phyloP scores from a whole-genome alignment of 2,888 invertebrate species.

The Ptilodon capucinus region DNA sequence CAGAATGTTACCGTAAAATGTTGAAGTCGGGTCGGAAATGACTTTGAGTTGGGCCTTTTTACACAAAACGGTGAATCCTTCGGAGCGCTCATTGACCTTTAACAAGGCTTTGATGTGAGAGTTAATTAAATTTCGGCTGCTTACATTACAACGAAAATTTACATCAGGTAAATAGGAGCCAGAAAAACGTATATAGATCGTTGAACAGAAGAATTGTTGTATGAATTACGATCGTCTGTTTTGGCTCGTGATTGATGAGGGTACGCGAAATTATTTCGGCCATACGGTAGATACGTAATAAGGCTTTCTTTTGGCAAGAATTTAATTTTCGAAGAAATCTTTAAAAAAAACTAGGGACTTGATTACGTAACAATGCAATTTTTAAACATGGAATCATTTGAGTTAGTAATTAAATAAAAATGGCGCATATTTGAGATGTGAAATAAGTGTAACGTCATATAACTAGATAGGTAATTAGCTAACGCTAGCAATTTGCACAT shows the following conservation, averaged over 20 bases:
- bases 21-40: conserved; percentile 54
- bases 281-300: conserved; percentile 21
- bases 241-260: conserved; percentile 32
- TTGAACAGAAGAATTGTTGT: conserved; percentile 20
- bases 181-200: conserved; percentile 28
- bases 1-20: conserved; percentile 56
- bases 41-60: conserved; percentile 63
- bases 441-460: conserved; percentile 19
- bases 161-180: conserved; percentile 50
- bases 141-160: conserved; percentile 69
- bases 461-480: conserved; percentile 56
- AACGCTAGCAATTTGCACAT: conserved; percentile 56
- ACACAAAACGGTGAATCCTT: conserved; percentile 58
- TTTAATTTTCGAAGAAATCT: too few species aligned
- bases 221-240: conserved; percentile 32
- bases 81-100: conserved; percentile 60
- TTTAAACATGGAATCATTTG: neutral
- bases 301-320: conserved; percentile 4
- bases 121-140: conserved; percentile 75
- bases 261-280: conserved; percentile 30
- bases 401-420: conserved; percentile 1
- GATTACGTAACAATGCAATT: too few species aligned
- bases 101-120: conserved; percentile 64
- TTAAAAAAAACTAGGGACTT: too few species aligned
- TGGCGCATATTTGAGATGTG: neutral